phyloP scores from a whole-genome alignment of 2,888 invertebrate genomes.

The Himalopsyche japonica region DNA sequence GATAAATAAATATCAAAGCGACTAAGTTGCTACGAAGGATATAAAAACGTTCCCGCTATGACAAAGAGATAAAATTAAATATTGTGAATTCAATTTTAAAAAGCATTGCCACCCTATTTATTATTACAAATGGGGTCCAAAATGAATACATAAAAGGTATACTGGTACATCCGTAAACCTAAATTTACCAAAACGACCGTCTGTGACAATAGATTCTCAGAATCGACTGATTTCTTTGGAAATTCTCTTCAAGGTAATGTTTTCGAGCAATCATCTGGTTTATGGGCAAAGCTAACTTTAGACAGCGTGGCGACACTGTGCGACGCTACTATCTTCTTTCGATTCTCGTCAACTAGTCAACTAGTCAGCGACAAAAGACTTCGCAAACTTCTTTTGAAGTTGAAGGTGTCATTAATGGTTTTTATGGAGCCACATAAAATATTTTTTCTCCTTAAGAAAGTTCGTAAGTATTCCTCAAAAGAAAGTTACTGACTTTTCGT shows the following conservation, averaged over 20 bases:
- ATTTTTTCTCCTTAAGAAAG: background rate
- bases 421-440: background rate
- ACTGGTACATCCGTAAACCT: background rate
- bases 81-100: too few species aligned
- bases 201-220: background rate
- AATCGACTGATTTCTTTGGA: background rate
- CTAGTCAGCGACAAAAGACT: background rate
- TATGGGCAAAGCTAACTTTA: background rate
- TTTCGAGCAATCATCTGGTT: background rate
- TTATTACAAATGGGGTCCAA: background rate
- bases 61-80: too few species aligned
- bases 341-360: background rate
- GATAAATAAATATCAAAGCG: too few species aligned
- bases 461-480: background rate
- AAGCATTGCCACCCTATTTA: background rate
- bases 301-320: constrained; percentile 1
- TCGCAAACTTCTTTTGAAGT: background rate
- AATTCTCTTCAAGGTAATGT: background rate
- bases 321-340: background rate
- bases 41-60: too few species aligned
- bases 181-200: background rate
- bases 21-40: too few species aligned
- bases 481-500: background rate
- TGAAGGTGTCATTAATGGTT: background rate
- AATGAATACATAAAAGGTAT: background rate